Evolutionary conservation across 2,113 vertebrate species (phyloP), one percentile per base, ranked within the genome.

Genomic region (Corythoichthys haematopterus): DNA sequence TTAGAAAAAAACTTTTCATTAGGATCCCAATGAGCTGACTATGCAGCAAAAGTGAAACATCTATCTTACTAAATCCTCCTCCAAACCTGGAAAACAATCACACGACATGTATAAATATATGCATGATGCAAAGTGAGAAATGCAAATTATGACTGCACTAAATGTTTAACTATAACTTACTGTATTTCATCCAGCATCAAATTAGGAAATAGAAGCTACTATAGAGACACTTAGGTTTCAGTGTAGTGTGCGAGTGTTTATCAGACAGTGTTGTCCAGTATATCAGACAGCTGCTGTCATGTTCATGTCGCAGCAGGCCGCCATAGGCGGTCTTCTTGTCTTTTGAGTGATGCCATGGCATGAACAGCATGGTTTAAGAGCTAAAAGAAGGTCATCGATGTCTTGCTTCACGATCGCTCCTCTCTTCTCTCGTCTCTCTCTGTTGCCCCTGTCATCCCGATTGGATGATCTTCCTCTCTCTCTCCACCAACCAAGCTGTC

Each of bases 351-450:
- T 85, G 85, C 74, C 74, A 85, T 84, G 86, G 83, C 87, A 81
- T 81, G 84, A 85, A 88, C 88, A 88, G 85, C 85, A 82, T 87
- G 85, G 83, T 86, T 86, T 87, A 86, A 89, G 72, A 82, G 84
- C 88, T 82, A 81, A 85, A 90, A 89, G 84, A 89, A 88, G 87
- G 88, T 89, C 88, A 88, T 82, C 69, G 72, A 83, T 86, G 86
- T 86, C 86, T 89, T 80, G 81, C 85, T 80, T 84, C 78, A 81
- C 83, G 80, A 78, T 90, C 84, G 83, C 80, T 81, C 75, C 80
- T 77, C 83, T 77, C 79, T 83, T 69, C 74, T 69, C 73, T 82
- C 81, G 76, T 68, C 75, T 79, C 85, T 88, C 80, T 80, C 83
- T 76, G 81, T 80, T 87, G 86, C 83, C 85, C 86, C 81, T 89